Percentiles rank a stretch among this genome's conserved stretches.
phyloP scores from a whole-genome alignment of 2,797 vertebrate genomes.

The Nyctibius grandis region DNA sequence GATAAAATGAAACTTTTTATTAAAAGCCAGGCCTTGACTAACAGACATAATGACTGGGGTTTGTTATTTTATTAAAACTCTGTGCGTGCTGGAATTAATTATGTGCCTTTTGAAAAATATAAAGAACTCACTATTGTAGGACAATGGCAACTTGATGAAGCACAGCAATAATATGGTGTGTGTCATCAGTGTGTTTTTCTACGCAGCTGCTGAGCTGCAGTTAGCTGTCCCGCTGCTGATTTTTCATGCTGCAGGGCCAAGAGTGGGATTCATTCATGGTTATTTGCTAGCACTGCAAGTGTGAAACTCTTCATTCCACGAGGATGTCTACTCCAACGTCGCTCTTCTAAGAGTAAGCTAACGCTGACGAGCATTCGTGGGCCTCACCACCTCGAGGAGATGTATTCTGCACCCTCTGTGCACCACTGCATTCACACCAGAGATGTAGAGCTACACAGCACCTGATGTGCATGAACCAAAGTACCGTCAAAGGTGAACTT shows the following conservation, averaged over 20 bases:
- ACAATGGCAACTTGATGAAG: conserved; percentile 11
- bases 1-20: conserved; percentile 22
- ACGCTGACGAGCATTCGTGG: not conserved
- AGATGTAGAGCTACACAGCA: not conserved
- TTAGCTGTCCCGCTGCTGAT: not conserved
- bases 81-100: not conserved
- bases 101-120: not conserved
- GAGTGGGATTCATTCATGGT: not conserved
- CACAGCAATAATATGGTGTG: not conserved
- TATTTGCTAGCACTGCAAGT: not conserved
- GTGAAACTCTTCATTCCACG: not conserved
- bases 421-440: not conserved
- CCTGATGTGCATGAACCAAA: not conserved
- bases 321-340: not conserved
- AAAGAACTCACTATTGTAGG: not conserved
- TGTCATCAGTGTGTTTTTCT: not conserved
- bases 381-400: not conserved
- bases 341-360: not conserved
- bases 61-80: conserved; percentile 19
- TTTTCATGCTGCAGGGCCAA: not conserved
- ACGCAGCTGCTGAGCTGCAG: not conserved
- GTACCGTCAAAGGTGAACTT: not conserved
- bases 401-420: not conserved
- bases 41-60: not conserved
- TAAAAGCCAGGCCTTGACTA: conserved; percentile 26